These are phyloP conservation scores for Malthinus seriepunctatus DNA, from an alignment of 2,888 invertebrate species.

Conservation along the genomic window DNA sequence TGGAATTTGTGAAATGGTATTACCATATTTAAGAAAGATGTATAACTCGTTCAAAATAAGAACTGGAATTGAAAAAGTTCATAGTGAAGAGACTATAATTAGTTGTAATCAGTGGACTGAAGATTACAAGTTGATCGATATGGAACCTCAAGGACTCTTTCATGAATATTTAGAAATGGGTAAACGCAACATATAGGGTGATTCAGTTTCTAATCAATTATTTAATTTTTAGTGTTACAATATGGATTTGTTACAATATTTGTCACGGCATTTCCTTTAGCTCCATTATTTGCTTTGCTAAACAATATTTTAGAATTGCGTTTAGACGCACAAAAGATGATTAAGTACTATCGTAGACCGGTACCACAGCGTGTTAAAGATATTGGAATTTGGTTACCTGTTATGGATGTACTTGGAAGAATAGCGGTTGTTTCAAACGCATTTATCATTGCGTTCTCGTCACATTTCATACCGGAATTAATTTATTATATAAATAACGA, in stretches of 20 bases:
- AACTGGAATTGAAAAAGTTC: slow-evolving; percentile 54
- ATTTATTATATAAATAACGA: slow-evolving; percentile 64
- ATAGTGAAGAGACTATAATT: slow-evolving; percentile 53
- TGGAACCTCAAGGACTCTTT: slow-evolving; percentile 71
- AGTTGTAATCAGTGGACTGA: slow-evolving; percentile 72
- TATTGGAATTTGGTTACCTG: slow-evolving; percentile 80
- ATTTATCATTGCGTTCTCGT: slow-evolving; percentile 78
- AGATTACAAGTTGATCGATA: slow-evolving; percentile 69
- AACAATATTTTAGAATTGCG: slow-evolving; percentile 86
- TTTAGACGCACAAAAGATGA: slow-evolving; percentile 80
- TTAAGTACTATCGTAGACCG: slow-evolving; percentile 73
- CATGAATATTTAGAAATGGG: slow-evolving; percentile 87
- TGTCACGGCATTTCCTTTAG: slow-evolving; percentile 83
- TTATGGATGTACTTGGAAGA: slow-evolving; percentile 73
- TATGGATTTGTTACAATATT: slow-evolving; percentile 87
- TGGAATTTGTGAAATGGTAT: slow-evolving; percentile 74
- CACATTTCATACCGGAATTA: slow-evolving; percentile 78
- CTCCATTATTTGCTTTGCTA: slow-evolving; percentile 78
- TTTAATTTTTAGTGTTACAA: slow-evolving; percentile 68
- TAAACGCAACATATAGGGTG: slow-evolving; percentile 46
- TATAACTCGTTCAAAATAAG: slow-evolving; percentile 56
- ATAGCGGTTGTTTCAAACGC: slow-evolving; percentile 80
- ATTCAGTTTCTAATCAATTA: neutral
- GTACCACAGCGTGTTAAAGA: slow-evolving; percentile 73
- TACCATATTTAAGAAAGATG: slow-evolving; percentile 66